Evolutionary conservation across 1,140 invertebrate species (phyloP).

Genomic region (Ceratina australensis): DNA sequence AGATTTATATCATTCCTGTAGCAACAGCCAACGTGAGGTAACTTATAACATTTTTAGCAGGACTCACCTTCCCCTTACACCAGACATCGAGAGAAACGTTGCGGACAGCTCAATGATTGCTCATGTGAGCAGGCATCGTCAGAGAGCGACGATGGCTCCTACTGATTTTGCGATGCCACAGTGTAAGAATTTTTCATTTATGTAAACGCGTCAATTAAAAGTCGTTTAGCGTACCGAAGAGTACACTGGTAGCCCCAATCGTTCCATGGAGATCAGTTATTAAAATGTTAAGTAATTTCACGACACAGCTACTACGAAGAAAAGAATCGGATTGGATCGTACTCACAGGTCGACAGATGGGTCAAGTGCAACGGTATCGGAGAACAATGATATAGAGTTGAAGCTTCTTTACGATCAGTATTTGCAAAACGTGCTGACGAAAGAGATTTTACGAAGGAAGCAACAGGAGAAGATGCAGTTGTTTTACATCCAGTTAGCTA

Average conservation of each 20-base stretch:
- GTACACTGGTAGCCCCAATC: too few relatives aligned
- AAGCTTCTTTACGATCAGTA: slow-evolving; percentile 63
- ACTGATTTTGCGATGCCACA: slow-evolving; percentile 33
- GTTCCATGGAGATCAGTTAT: not conserved
- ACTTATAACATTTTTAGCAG: not conserved
- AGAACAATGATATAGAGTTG: slow-evolving; percentile 46
- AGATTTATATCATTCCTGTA: too few relatives aligned
- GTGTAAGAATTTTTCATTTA: slow-evolving; percentile 7
- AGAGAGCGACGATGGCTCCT: slow-evolving; percentile 33
- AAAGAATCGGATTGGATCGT: not conserved
- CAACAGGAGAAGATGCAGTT: slow-evolving; percentile 41
- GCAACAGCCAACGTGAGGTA: too few relatives aligned
- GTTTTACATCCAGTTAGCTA: slow-evolving; percentile 49
- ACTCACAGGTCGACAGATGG: slow-evolving; percentile 16
- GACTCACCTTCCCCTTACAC: too few relatives aligned
- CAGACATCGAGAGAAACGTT: not conserved
- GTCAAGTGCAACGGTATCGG: not conserved
- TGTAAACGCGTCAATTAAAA: too few relatives aligned
- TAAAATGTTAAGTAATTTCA: not conserved
- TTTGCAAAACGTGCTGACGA: slow-evolving; percentile 46
- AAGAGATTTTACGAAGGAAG: slow-evolving; percentile 59
- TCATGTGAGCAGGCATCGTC: not conserved
- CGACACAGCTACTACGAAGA: not conserved
- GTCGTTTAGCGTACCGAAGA: too few relatives aligned
- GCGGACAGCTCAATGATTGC: not conserved